Conservation (phyloP, 2,113 vertebrate genomes). For the western clawed frog (Xenopus tropicalis) region DNA sequence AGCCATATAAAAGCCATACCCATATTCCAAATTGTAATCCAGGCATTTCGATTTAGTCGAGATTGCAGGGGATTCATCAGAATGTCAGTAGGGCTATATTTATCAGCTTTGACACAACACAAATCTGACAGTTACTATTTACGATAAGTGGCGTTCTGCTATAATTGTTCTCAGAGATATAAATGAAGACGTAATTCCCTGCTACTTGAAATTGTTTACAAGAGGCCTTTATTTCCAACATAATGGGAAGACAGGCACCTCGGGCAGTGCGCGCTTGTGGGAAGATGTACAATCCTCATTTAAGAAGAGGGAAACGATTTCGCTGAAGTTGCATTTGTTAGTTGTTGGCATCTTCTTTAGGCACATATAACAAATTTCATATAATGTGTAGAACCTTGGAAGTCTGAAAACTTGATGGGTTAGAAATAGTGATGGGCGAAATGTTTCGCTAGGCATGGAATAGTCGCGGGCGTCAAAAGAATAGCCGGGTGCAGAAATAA, state of each 20-base stretch:
- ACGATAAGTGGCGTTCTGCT: conserved; percentile 71
- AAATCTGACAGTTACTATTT: conserved; percentile 75
- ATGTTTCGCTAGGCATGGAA: too few relatives aligned
- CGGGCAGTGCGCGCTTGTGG: conserved; percentile 4
- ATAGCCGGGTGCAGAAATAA: too few relatives aligned
- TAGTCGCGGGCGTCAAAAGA: too few relatives aligned
- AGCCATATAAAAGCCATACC: conserved; percentile 67
- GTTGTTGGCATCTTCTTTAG: not conserved
- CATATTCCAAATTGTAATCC: conserved; percentile 70
- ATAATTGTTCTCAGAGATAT: conserved; percentile 75
- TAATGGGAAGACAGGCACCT: conserved; percentile 7
- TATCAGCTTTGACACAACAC: conserved; percentile 73
- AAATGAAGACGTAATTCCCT: conserved; percentile 69
- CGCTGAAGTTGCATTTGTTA: not conserved
- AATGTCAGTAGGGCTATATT: conserved; percentile 77
- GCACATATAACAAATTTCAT: too few relatives aligned
- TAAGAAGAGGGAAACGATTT: not conserved
- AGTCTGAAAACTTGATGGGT: too few relatives aligned
- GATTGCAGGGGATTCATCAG: conserved; percentile 72
- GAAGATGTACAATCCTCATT: conserved; percentile 27
- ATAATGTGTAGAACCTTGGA: too few relatives aligned
- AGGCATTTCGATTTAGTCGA: conserved; percentile 68
- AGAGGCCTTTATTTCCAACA: conserved; percentile 19
- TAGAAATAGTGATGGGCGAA: too few relatives aligned
- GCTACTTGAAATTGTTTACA: conserved; percentile 62